These are phyloP conservation scores for Autographa gamma DNA, from an alignment of 2,888 invertebrate genomes.

Conservation along the genomic window DNA sequence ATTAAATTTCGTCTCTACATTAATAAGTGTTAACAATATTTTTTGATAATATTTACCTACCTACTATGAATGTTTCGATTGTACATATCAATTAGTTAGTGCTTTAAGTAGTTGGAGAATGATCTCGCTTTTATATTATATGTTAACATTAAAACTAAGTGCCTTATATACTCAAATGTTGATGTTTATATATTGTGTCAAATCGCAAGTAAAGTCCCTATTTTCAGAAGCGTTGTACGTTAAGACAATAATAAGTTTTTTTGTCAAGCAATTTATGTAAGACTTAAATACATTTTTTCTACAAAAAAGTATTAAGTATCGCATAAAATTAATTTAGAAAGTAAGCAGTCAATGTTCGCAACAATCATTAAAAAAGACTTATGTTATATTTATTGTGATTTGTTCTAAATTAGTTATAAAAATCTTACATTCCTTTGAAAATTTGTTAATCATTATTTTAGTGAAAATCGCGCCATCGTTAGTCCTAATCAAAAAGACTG, in stretches of 20 bases:
- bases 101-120: neutral
- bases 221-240: no score
- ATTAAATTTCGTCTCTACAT: no score
- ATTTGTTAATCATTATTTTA: conserved; percentile 9
- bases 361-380: neutral
- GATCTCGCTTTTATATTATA: neutral
- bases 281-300: neutral
- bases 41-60: no score
- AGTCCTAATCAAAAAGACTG: conserved; percentile 42
- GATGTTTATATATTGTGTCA: no score
- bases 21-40: no score
- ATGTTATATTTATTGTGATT: neutral
- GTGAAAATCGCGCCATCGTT: conserved; percentile 9
- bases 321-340: neutral
- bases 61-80: neutral
- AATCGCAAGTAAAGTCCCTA: no score
- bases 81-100: neutral
- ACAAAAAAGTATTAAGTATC: neutral
- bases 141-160: no score
- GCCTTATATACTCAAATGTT: no score
- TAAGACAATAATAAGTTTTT: no score
- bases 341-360: neutral
- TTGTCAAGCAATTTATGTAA: neutral
- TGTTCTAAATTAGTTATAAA: neutral
- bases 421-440: conserved; percentile 1